Percentiles rank a stretch among this genome's conserved stretches.
phyloP scores from a whole-genome alignment of 1,140 invertebrate species.

The Nasonia longicornis region DNA sequence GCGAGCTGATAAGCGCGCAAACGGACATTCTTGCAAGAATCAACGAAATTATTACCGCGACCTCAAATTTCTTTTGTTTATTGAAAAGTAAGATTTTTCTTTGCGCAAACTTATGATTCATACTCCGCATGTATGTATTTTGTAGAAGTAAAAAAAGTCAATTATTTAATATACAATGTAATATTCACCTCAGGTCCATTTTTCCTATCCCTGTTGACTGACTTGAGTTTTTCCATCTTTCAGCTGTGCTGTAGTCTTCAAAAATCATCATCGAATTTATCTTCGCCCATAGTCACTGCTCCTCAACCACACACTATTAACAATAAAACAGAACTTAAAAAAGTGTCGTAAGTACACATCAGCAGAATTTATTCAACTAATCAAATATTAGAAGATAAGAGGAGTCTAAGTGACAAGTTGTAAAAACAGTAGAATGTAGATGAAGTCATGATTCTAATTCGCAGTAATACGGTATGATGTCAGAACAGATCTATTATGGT shows the following conservation, averaged over 20 bases:
- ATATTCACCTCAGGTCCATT: not conserved
- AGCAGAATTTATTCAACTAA: no score
- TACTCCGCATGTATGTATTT: no score
- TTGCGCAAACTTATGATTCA: not conserved
- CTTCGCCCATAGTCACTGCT: not conserved
- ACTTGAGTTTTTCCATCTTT: not conserved
- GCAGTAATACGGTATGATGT: conserved; percentile 20
- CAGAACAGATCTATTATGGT: conserved; percentile 23
- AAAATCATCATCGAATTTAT: not conserved
- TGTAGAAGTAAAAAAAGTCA: no score
- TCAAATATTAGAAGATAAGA: no score
- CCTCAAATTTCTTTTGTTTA: not conserved
- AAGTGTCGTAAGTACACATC: no score
- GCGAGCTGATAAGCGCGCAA: no score
- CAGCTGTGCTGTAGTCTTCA: not conserved
- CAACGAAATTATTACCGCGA: no score
- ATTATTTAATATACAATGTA: not conserved
- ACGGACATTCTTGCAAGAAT: no score
- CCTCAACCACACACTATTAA: not conserved
- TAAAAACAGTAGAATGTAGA: not conserved
- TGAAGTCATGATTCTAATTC: conserved; percentile 20
- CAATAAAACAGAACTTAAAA: not conserved
- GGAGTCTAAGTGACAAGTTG: no score
- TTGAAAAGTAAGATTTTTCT: not conserved
- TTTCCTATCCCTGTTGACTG: not conserved